Base-by-base conservation (phyloP, 2,888 invertebrate genomes). In the Amiota mariae region DNA sequence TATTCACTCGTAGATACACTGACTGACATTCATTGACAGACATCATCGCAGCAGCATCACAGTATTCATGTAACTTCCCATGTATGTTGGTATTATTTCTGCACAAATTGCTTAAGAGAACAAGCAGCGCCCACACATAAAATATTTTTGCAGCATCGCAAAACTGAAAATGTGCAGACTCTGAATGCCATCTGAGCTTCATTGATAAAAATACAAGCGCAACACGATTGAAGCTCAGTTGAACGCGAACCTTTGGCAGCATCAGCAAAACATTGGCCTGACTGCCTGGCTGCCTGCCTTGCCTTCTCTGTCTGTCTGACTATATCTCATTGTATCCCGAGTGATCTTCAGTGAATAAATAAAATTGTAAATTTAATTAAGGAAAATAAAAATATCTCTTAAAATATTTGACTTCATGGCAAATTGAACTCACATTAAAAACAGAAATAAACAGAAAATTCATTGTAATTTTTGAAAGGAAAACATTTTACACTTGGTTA, bases 161-260 rank as follows among this genome's bases (percentile, higher is more conserved):
- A 36, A 6, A 36, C 36, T 8, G 15, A 59, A 59, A 59, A 1
- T 18, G n/a, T 11, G 18, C 8, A 36, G 48, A 48, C 13, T 24
- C 68, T 54, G 72, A 46, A 36, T 46, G 24, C 61, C 36, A 13
- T 18, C 61, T 18, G 72, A 72, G 78, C 77, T 84, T 86, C 87
- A 87, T 87, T 85, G 87, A 85, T 85, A 86, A 85, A 85, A 87
- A 79, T 78, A 77, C 79, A 77, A 80, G 76, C 79, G 67, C 75
- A 74, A 75, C 78, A 63, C 71, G 85, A 79, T 78, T 80, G 73
- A 67, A 75, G 72, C 70, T 85, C 84, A 85, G 85, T 85, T 82
- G 79, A 74, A 79, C 77, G 76, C 85, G 81, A 84, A 76, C 80
- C 79, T 75, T 78, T 61, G 71, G 71, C 73, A 76, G 75, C 72